Conservation (phyloP, 2,888 invertebrate genomes). For the Ischnus inquisitorius region DNA sequence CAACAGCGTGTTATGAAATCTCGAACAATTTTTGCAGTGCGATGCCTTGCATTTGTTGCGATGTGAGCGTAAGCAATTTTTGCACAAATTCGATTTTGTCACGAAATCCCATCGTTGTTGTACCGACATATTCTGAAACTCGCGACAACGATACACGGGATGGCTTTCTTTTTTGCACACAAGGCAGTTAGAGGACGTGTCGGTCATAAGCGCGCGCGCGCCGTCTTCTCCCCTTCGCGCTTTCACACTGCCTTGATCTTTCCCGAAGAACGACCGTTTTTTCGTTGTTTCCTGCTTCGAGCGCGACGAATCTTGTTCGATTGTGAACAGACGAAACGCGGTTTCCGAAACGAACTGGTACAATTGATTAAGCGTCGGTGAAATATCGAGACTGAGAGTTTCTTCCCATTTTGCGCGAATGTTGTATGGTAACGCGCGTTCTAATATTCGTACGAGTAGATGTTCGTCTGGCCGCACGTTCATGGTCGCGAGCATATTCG, state of each 20-base stretch:
- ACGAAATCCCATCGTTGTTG: conserved; percentile 44
- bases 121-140: conserved; percentile 48
- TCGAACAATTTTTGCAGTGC: conserved; percentile 48
- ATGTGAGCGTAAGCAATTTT: conserved; percentile 54
- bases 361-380: conserved; percentile 48
- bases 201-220: conserved; percentile 47
- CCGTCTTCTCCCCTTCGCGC: conserved; percentile 48
- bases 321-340: conserved; percentile 49
- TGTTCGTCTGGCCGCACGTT: conserved; percentile 52
- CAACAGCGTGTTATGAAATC: conserved; percentile 51
- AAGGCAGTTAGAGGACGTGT: conserved; percentile 36
- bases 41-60: conserved; percentile 39
- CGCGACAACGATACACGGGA: conserved; percentile 48
- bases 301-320: conserved; percentile 62
- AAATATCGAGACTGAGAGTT: conserved; percentile 45
- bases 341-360: conserved; percentile 58
- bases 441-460: conserved; percentile 60
- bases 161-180: conserved; percentile 49
- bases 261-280: conserved; percentile 42
- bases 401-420: conserved; percentile 60
- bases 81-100: conserved; percentile 39
- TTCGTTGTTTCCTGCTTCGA: conserved; percentile 22
- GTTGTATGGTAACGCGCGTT: conserved; percentile 55
- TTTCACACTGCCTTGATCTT: conserved; percentile 26
- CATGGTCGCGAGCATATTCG: conserved; percentile 60